Percentiles rank a stretch among this genome's conserved stretches.
Evolutionary conservation across 2,113 vertebrate genomes (phyloP).

Genomic region (Heterotilapia buettikoferi): DNA sequence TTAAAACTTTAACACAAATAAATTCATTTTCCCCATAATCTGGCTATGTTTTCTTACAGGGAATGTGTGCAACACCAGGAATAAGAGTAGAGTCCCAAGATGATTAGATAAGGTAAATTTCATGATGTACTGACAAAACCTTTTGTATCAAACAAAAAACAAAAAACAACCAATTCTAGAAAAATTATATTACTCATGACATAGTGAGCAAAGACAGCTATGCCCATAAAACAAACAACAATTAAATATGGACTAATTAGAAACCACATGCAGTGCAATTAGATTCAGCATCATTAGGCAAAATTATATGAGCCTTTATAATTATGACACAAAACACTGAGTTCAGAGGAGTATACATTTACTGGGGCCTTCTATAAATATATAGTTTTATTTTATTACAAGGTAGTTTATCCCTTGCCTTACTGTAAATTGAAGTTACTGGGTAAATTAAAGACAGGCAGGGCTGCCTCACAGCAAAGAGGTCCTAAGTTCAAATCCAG

Average conservation of each 20-base stretch:
- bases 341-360: not conserved
- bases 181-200: not conserved
- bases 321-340: not conserved
- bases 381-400: not conserved
- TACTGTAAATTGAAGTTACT: not conserved
- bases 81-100: not conserved
- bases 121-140: not conserved
- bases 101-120: not conserved
- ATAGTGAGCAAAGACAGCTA: not conserved
- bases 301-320: not conserved
- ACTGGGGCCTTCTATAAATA: not conserved
- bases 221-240: not conserved
- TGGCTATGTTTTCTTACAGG: constrained; percentile 1
- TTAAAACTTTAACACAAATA: constrained; percentile 65
- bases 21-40: constrained; percentile 21
- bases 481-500: not conserved
- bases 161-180: not conserved
- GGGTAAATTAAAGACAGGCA: not conserved
- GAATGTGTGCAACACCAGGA: not conserved
- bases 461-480: not conserved
- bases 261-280: not conserved
- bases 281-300: not conserved
- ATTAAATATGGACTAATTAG: not conserved
- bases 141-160: not conserved
- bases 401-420: not conserved